Evolutionary conservation across 2,888 invertebrate species (phyloP), one percentile per base, ranked within the genome.

Genomic region (Cheilosia grossa): DNA sequence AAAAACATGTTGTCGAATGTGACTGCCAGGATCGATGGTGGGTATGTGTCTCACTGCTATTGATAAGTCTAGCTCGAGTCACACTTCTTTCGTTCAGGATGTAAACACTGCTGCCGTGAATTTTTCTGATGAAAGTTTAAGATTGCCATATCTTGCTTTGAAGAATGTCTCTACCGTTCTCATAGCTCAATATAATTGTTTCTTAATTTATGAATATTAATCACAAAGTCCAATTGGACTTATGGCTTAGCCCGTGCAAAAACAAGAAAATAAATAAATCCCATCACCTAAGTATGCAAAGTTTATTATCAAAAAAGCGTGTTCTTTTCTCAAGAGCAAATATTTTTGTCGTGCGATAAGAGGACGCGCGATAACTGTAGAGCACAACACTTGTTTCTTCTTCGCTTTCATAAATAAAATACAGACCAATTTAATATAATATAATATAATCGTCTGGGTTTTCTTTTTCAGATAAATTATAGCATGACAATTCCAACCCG

Each of bases 401-500:
- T 33, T 37, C 4, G 4, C 13, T 37, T 17, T 49, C 15, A 17
- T 4, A 10, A 4, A 51, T 10, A 51, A 40, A 17, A 40, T 37
- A 67, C 42, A 27, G 13, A 17, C 19, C n/a, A 42, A 42, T 19
- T 67, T 24, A 61, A 54, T 47, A 72, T 24, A 42, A 47, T n/a
- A n/a, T n/a, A n/a, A n/a, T n/a, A n/a, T 37, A 37, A 47, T 64
- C 19, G 21, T 69, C 42, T 63, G 49, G 30, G 78, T 86, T 40
- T 54, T 74, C 63, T 79, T 70, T 79, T 70, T 69, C 67, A 70
- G 74, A 87, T 58, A 69, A 69, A 77, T 33, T 81, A 80, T 70
- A 77, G 82, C 42, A 92, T 92, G 92, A 92, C 92, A 82, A 91
- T 92, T 87, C 92, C 92, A 82, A 90, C 92, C 56, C 89, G 92